These are phyloP conservation scores for Rhamphomyia laevipes DNA, from an alignment of 2,888 invertebrate genomes.

Conservation along the genomic window DNA sequence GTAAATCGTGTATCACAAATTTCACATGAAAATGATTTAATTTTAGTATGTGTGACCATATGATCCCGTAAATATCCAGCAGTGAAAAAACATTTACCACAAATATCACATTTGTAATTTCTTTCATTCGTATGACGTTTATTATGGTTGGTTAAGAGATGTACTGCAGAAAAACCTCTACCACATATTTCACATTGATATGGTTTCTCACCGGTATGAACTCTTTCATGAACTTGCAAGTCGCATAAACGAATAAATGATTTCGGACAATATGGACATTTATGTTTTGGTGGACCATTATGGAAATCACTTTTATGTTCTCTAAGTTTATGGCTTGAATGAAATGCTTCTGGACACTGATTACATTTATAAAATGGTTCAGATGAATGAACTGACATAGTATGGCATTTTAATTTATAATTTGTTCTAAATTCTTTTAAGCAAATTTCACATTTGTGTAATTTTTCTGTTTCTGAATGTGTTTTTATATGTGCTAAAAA, in stretches of 20 bases:
- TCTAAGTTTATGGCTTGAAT: background rate
- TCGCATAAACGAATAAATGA: background rate
- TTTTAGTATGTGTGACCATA: background rate
- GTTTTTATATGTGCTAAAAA: too few species aligned
- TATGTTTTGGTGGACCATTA: background rate
- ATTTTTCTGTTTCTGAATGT: too few species aligned
- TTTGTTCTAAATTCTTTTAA: too few species aligned
- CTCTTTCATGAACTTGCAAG: background rate
- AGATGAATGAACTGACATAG: too few species aligned
- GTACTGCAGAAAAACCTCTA: background rate
- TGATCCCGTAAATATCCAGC: background rate
- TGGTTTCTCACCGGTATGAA: slow-evolving; percentile 45
- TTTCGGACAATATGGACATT: background rate
- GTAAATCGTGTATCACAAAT: slow-evolving; percentile 27
- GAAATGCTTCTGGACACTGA: background rate
- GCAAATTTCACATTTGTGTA: too few species aligned
- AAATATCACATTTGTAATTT: background rate
- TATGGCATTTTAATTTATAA: too few species aligned
- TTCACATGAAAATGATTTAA: slow-evolving; percentile 13
- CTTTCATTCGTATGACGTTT: background rate
- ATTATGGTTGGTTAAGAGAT: background rate
- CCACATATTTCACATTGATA: background rate
- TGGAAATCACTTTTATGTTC: background rate
- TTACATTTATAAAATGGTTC: background rate
- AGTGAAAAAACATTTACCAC: background rate